phyloP scores from a whole-genome alignment of 2,113 vertebrate genomes.

The Maccullochella peelii region DNA sequence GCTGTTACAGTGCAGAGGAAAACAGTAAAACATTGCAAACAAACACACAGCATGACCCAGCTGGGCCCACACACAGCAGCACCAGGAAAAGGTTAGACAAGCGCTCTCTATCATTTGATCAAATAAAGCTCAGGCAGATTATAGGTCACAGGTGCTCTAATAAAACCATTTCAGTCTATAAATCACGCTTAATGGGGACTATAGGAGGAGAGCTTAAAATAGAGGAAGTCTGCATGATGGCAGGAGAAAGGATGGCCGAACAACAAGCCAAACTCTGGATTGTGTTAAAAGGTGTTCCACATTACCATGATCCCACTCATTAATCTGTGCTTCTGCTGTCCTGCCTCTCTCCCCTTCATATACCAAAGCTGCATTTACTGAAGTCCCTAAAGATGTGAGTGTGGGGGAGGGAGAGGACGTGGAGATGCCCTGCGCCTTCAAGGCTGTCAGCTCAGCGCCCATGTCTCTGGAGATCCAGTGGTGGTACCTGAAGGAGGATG shows the following conservation, averaged over 20 bases:
- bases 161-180: constrained; percentile 17
- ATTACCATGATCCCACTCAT: background rate
- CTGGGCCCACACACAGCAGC: background rate
- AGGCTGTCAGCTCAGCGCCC: constrained; percentile 90
- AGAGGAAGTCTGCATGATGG: background rate
- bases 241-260: background rate
- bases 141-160: constrained; percentile 11
- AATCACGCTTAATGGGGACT: constrained; percentile 10
- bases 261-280: background rate
- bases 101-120: constrained; percentile 18
- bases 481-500: constrained; percentile 93
- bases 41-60: background rate
- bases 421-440: constrained; percentile 97
- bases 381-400: constrained; percentile 96
- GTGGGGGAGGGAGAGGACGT: constrained; percentile 95
- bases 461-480: constrained; percentile 97
- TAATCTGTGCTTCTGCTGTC: constrained; percentile 65
- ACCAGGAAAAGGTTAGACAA: background rate
- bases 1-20: background rate
- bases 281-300: background rate
- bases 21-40: background rate
- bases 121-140: constrained; percentile 16
- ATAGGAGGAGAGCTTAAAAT: constrained; percentile 4
- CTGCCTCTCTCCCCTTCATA: constrained; percentile 56
- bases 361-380: constrained; percentile 90